A percentile compares a stretch with the other conserved stretches of the same genome.
These are phyloP conservation scores for Pristionchus mayeri DNA, from an alignment of 2,888 invertebrate genomes.

Conservation along the genomic window DNA sequence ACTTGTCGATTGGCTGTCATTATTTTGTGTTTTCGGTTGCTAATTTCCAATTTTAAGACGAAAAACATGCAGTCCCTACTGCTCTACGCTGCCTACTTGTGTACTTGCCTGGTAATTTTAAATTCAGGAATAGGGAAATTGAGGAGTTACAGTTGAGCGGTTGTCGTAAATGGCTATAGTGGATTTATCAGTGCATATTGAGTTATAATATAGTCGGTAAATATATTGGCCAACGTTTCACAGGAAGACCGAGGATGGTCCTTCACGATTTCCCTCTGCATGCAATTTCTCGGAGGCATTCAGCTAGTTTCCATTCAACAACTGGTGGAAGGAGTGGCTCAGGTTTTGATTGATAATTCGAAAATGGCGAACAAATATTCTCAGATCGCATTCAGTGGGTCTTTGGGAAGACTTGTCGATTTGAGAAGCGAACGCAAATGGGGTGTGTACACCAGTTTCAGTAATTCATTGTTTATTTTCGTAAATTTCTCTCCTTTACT, in stretches of 20 bases:
- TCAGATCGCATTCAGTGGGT: conserved; percentile 45
- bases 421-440: conserved; percentile 36
- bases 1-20: too few species aligned
- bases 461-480: background rate
- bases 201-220: too few species aligned
- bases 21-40: background rate
- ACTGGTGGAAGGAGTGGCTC: conserved; percentile 60
- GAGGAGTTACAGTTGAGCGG: too few species aligned
- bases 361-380: conserved; percentile 38
- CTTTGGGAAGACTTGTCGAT: conserved; percentile 15
- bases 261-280: conserved; percentile 62
- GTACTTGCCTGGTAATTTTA: conserved; percentile 58
- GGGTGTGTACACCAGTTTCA: background rate
- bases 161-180: too few species aligned
- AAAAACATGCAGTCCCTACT: too few species aligned
- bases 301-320: conserved; percentile 65
- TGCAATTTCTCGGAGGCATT: conserved; percentile 66
- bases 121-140: too few species aligned
- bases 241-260: conserved; percentile 69
- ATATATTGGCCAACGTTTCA: too few species aligned
- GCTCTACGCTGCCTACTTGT: conserved; percentile 61
- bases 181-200: too few species aligned
- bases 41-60: too few species aligned
- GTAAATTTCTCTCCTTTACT: background rate
- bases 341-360: conserved; percentile 49